phyloP scores from a whole-genome alignment of 2,113 vertebrate genomes.

The Abramis brama region DNA sequence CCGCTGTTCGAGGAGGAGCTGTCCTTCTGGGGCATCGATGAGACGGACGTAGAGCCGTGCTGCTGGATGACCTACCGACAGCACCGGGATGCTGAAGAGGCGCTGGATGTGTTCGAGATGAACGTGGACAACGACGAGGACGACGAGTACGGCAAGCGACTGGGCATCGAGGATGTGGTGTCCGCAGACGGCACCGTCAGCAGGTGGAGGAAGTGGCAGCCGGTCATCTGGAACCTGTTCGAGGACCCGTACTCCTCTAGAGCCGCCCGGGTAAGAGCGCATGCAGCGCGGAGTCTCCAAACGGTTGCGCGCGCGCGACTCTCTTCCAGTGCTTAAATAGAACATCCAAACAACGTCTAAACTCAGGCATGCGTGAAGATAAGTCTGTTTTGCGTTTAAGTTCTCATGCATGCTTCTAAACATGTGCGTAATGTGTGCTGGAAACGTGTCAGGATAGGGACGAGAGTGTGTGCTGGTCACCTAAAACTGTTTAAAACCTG shows the following conservation, averaged over 20 bases:
- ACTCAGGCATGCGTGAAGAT: neutral
- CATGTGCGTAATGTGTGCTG: neutral
- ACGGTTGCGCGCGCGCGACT: neutral
- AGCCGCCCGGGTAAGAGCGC: constrained; percentile 89
- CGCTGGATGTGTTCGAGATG: constrained; percentile 94
- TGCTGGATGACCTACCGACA: constrained; percentile 98
- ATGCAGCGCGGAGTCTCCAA: constrained; percentile 39
- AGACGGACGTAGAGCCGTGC: constrained; percentile 97
- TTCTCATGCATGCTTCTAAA: neutral
- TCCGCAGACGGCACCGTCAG: constrained; percentile 75
- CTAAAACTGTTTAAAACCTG: neutral
- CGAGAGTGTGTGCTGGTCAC: neutral
- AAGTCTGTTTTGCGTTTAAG: neutral
- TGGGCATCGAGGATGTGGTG: constrained; percentile 79
- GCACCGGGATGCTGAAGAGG: constrained; percentile 95
- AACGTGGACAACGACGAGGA: constrained; percentile 80
- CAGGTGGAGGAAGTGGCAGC: constrained; percentile 89
- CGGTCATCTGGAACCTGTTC: constrained; percentile 92
- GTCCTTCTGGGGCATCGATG: constrained; percentile 95
- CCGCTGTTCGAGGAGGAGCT: constrained; percentile 95
- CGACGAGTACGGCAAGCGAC: constrained; percentile 79
- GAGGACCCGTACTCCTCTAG: constrained; percentile 96
- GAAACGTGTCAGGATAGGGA: neutral
- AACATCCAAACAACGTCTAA: neutral
- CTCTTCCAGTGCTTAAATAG: neutral